A percentile compares a stretch with the other conserved stretches of the same genome.
These are phyloP conservation scores for Whitmania pigra DNA, from an alignment of 1,140 invertebrate species.

Conservation along the genomic window DNA sequence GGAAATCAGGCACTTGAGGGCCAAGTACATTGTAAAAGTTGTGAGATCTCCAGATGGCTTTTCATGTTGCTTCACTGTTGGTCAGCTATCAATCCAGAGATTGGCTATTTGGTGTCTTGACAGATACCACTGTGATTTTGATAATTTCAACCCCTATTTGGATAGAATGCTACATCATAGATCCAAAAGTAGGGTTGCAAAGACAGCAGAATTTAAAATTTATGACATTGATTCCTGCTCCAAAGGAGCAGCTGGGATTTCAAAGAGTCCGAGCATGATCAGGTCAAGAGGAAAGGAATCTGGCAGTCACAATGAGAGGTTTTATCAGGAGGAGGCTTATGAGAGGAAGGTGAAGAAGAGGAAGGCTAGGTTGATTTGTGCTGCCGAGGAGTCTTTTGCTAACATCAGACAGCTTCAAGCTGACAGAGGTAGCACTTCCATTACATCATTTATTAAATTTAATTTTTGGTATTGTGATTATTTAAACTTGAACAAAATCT, in stretches of 20 bases:
- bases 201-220: slow-evolving; percentile 67
- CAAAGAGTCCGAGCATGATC: slow-evolving; percentile 48
- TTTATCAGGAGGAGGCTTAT: slow-evolving; percentile 93
- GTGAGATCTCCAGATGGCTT: slow-evolving; percentile 85
- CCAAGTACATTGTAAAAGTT: slow-evolving; percentile 75
- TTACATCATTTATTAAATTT: neutral
- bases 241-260: slow-evolving; percentile 39
- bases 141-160: slow-evolving; percentile 88
- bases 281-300: slow-evolving; percentile 51
- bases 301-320: slow-evolving; percentile 82
- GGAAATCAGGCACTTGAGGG: slow-evolving; percentile 77
- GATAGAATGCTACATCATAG: slow-evolving; percentile 33
- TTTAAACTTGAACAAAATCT: too few relatives aligned
- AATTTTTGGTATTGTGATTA: too few relatives aligned
- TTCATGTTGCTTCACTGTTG: slow-evolving; percentile 59
- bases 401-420: slow-evolving; percentile 62
- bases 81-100: slow-evolving; percentile 81
- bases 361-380: slow-evolving; percentile 72
- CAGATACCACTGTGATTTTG: slow-evolving; percentile 88
- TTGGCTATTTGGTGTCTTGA: slow-evolving; percentile 85
- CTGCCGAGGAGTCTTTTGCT: slow-evolving; percentile 90
- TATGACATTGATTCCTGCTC: slow-evolving; percentile 74
- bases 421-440: slow-evolving; percentile 37
- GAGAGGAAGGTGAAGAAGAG: slow-evolving; percentile 80
- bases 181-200: slow-evolving; percentile 29